These are phyloP conservation scores for Manis javanica DNA, from an alignment of 2,797 vertebrate species.

Conservation along the genomic window DNA sequence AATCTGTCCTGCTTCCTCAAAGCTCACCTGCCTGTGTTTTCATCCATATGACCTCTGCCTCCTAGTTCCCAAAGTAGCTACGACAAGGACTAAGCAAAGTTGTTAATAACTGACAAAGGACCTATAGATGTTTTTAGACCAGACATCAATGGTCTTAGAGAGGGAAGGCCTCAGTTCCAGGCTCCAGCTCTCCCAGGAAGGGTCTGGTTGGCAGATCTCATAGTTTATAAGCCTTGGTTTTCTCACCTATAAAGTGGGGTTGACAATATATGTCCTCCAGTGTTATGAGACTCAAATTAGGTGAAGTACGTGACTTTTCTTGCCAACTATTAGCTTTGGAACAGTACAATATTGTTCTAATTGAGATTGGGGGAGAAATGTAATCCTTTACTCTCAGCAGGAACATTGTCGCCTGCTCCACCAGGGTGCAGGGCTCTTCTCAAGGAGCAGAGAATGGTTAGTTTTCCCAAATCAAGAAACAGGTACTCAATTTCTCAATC, in stretches of 20 bases:
- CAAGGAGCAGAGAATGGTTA: background rate
- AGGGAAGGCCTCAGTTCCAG: background rate
- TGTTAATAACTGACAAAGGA: background rate
- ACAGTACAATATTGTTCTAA: background rate
- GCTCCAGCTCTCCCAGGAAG: background rate
- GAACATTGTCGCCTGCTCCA: background rate
- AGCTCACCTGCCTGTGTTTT: background rate
- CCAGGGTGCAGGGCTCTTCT: background rate
- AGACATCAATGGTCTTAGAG: background rate
- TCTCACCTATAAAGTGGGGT: background rate
- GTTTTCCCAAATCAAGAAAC: background rate
- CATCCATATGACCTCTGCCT: background rate
- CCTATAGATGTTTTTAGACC: background rate
- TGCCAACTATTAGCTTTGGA: background rate
- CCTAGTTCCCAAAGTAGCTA: background rate
- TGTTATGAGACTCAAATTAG: background rate
- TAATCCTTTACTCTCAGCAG: background rate
- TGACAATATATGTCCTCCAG: background rate
- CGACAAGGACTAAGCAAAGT: background rate
- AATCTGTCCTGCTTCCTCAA: background rate
- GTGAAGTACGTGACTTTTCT: background rate
- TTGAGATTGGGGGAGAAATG: background rate
- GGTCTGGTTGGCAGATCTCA: background rate
- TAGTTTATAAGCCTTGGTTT: constrained; percentile 5
- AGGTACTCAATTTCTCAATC: background rate